Percentiles rank a stretch among this genome's conserved stretches.
Conservation (phyloP, 2,113 vertebrate species). For the Sinocyclocheilus rhinocerous region DNA sequence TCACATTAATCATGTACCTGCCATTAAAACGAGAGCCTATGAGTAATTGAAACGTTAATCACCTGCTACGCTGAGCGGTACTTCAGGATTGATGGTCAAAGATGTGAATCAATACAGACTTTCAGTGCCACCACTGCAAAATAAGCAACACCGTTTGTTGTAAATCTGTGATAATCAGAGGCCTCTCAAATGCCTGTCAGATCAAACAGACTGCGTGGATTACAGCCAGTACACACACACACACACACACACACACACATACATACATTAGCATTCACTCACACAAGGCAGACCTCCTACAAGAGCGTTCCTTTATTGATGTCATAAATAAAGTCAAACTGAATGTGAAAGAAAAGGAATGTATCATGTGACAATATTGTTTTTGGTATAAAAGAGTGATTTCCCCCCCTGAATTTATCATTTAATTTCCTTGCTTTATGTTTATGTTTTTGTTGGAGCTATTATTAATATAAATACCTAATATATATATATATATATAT, state of each 20-base stretch:
- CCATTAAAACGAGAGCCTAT: neutral
- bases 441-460: too few species aligned
- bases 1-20: constrained; percentile 25
- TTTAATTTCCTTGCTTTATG: too few species aligned
- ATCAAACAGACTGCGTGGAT: constrained; percentile 18
- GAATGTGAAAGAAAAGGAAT: neutral
- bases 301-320: constrained; percentile 3
- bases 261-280: constrained; percentile 25
- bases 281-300: neutral
- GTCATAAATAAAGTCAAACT: constrained; percentile 10
- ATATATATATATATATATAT: too few species aligned
- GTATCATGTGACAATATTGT: neutral
- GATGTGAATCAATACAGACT: constrained; percentile 25
- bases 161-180: constrained; percentile 47
- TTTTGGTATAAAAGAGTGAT: too few species aligned
- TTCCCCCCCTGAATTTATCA: too few species aligned
- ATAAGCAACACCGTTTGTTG: constrained; percentile 26
- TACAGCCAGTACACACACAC: neutral
- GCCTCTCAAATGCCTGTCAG: neutral
- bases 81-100: neutral
- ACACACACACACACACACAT: constrained; percentile 13
- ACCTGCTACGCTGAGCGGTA: neutral
- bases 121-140: neutral
- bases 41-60: constrained; percentile 50
- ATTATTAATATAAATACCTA: too few species aligned